A percentile compares a stretch with the other conserved stretches of the same genome.
phyloP scores from a whole-genome alignment of 2,113 vertebrate genomes.

The Natator depressus region DNA sequence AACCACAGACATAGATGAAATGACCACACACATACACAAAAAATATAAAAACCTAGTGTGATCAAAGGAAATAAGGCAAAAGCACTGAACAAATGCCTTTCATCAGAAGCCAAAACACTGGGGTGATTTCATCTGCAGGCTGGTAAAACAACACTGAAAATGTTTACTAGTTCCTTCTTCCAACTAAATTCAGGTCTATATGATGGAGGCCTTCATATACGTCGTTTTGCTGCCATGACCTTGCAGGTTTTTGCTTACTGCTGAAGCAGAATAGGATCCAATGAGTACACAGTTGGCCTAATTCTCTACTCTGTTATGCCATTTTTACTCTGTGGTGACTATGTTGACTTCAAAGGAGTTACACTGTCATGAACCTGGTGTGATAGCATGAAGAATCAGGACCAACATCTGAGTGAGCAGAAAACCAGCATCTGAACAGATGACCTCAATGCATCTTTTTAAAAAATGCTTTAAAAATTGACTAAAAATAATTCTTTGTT shows the following conservation, averaged over 20 bases:
- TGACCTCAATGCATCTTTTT: background rate
- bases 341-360: background rate
- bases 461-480: background rate
- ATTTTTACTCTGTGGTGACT: background rate
- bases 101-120: background rate
- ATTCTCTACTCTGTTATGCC: background rate
- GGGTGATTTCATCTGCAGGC: background rate
- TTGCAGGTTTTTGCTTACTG: background rate
- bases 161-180: background rate
- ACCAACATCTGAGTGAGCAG: background rate
- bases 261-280: background rate
- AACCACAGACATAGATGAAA: background rate
- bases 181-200: background rate
- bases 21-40: background rate
- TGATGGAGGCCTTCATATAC: background rate
- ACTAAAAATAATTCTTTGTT: background rate
- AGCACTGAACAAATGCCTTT: background rate
- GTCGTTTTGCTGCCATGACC: background rate
- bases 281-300: background rate
- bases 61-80: constrained; percentile 28
- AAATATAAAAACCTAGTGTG: background rate
- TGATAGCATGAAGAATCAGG: background rate
- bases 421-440: background rate
- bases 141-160: background rate
- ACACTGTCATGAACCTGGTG: background rate